Percentiles rank a stretch among this genome's conserved stretches.
These are phyloP conservation scores for Periophthalmodon schlosseri DNA, from an alignment of 2,113 vertebrate species.

Conservation along the genomic window DNA sequence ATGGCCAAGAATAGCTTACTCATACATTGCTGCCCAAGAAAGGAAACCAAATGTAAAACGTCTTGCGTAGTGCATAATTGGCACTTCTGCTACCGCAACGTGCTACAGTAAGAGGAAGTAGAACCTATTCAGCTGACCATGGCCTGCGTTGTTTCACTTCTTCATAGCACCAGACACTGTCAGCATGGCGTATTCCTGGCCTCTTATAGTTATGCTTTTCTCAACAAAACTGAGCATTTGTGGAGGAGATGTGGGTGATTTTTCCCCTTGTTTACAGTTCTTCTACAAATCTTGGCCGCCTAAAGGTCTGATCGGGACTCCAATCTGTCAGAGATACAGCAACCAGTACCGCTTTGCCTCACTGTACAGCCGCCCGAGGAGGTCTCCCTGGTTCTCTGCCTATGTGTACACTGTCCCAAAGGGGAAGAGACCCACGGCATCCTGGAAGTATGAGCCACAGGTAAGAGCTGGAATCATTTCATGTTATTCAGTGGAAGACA, in stretches of 20 bases:
- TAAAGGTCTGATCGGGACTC: slow-evolving; percentile 60
- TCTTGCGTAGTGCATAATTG: not conserved
- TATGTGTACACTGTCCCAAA: slow-evolving; percentile 48
- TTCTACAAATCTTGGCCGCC: slow-evolving; percentile 68
- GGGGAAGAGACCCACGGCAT: slow-evolving; percentile 56
- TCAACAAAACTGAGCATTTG: slow-evolving; percentile 2
- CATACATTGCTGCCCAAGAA: not conserved
- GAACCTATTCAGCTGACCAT: not conserved
- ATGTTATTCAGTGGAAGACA: not conserved
- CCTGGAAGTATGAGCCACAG: slow-evolving; percentile 77
- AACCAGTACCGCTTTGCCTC: slow-evolving; percentile 69
- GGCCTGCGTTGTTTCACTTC: not conserved
- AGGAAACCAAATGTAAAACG: not conserved
- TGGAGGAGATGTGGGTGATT: slow-evolving; percentile 63
- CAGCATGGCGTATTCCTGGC: slow-evolving; percentile 3
- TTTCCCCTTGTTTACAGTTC: slow-evolving; percentile 55
- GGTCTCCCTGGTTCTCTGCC: slow-evolving; percentile 69
- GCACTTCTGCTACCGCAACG: not conserved
- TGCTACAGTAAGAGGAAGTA: not conserved
- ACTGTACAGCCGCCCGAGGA: slow-evolving; percentile 62
- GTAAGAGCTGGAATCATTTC: slow-evolving; percentile 29
- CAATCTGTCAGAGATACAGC: slow-evolving; percentile 65
- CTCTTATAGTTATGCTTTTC: not conserved
- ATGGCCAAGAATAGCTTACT: not conserved
- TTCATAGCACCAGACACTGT: not conserved